These are phyloP conservation scores for Axea sp. DNA, from an alignment of 2,888 invertebrate species.

Conservation along the genomic window DNA sequence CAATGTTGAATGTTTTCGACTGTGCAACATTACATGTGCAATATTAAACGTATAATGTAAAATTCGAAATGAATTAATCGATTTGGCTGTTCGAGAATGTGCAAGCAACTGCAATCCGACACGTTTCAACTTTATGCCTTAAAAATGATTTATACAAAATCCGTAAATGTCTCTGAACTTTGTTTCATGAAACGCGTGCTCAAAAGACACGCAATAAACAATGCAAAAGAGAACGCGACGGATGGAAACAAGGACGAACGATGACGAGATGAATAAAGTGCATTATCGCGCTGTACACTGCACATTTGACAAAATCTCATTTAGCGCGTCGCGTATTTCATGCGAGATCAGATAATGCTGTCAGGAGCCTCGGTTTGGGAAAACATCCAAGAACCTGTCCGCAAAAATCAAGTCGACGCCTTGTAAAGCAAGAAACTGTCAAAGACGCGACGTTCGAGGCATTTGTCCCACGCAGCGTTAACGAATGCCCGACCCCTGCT, in stretches of 20 bases:
- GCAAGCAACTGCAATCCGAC: too few relatives aligned
- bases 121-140: too few relatives aligned
- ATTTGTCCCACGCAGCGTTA: constrained; percentile 42
- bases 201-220: too few relatives aligned
- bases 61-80: too few relatives aligned
- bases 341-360: constrained; percentile 40
- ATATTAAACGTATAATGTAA: too few relatives aligned
- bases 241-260: not conserved
- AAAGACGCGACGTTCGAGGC: constrained; percentile 39
- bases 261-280: constrained; percentile 28
- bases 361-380: constrained; percentile 35
- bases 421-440: constrained; percentile 46
- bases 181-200: too few relatives aligned
- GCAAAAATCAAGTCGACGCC: constrained; percentile 39
- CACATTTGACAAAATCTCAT: constrained; percentile 40
- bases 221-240: too few relatives aligned
- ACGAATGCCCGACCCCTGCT: constrained; percentile 35
- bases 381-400: constrained; percentile 43
- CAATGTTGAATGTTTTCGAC: too few relatives aligned
- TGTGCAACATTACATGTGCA: too few relatives aligned
- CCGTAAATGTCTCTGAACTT: too few relatives aligned
- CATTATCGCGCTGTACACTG: constrained; percentile 27
- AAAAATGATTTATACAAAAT: too few relatives aligned
- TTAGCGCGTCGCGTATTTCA: constrained; percentile 38
- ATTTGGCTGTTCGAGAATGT: too few relatives aligned